phyloP scores from a whole-genome alignment of 1,140 invertebrate genomes.

The Zaprionus davidi region DNA sequence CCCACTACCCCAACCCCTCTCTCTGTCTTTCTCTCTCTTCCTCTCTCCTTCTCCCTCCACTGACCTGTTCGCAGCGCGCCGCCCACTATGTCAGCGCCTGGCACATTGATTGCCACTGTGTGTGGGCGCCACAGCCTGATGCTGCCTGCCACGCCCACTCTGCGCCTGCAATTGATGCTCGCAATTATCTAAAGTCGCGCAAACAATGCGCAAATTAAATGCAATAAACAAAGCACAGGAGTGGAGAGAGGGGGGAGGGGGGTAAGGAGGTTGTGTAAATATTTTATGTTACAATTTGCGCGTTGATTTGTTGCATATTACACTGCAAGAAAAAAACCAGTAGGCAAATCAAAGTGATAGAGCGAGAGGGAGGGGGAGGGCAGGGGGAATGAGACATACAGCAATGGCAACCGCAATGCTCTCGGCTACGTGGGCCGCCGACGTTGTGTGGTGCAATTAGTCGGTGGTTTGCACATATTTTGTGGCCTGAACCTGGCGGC shows the following conservation, averaged over 20 bases:
- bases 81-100: constrained; percentile 54
- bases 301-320: constrained; percentile 80
- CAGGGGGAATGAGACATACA: neutral
- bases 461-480: constrained; percentile 52
- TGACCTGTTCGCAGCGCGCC: constrained; percentile 35
- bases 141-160: constrained; percentile 26
- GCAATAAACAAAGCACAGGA: constrained; percentile 67
- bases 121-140: constrained; percentile 36
- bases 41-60: constrained; percentile 16
- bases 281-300: constrained; percentile 79
- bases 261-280: constrained; percentile 61
- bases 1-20: neutral
- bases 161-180: constrained; percentile 65
- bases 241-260: constrained; percentile 4
- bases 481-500: constrained; percentile 52
- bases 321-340: constrained; percentile 46
- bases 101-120: constrained; percentile 74
- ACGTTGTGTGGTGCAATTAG: constrained; percentile 71
- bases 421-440: constrained; percentile 67
- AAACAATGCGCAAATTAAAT: constrained; percentile 80
- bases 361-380: neutral
- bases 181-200: constrained; percentile 76
- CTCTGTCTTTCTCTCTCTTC: neutral
- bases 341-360: constrained; percentile 31
- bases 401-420: constrained; percentile 37